These are phyloP conservation scores for Perognathus longimembris DNA, from an alignment of 2,113 vertebrate genomes.

Conservation along the genomic window DNA sequence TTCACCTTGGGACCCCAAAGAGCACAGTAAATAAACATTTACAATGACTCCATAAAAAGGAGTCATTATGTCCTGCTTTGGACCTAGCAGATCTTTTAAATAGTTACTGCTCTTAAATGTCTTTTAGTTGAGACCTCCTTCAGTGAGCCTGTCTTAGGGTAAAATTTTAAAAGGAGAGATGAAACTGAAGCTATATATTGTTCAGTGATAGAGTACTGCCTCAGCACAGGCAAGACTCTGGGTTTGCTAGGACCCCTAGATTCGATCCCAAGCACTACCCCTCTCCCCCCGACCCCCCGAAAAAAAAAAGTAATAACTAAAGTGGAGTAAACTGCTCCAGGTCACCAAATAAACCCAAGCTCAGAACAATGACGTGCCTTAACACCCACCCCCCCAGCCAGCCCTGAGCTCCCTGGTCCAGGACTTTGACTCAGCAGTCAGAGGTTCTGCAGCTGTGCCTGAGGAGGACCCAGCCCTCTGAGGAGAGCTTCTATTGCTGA, in stretches of 20 bases:
- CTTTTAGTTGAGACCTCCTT: neutral
- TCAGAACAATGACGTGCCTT: constrained; percentile 47
- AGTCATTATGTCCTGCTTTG: neutral
- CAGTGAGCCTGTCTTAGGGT: constrained; percentile 7
- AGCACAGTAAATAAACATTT: constrained; percentile 21
- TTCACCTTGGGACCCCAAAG: constrained; percentile 18
- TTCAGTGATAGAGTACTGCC: neutral
- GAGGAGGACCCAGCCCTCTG: neutral
- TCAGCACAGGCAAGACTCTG: neutral
- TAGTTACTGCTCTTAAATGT: constrained; percentile 55
- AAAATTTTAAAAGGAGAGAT: constrained; percentile 33
- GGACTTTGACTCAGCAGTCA: neutral
- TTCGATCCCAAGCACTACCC: neutral
- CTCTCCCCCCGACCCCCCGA: no score
- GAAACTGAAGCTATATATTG: neutral
- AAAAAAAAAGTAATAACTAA: neutral
- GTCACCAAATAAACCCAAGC: constrained; percentile 63
- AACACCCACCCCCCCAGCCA: neutral
- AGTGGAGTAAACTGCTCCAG: neutral
- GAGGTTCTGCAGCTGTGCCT: constrained; percentile 23
- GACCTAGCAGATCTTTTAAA: constrained; percentile 37
- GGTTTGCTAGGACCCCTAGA: neutral
- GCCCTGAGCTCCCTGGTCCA: neutral
- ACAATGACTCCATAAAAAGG: neutral
- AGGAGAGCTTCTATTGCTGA: constrained; percentile 9